Evolutionary conservation across 2,888 invertebrate genomes (phyloP).

Genomic region (Thera obeliscata): DNA sequence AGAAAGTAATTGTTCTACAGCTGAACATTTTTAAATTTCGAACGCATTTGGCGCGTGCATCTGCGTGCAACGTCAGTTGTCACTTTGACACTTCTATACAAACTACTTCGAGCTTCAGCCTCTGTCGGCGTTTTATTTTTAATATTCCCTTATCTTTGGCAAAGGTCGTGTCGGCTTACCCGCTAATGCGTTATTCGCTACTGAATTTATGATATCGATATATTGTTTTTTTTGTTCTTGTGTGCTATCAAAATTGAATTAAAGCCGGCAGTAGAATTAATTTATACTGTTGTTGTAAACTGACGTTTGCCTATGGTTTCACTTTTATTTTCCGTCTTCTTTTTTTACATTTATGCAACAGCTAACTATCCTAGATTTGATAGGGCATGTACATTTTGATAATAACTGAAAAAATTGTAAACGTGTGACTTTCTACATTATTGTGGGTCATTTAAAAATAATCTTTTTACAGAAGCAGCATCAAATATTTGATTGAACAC

Average conservation of each 20-base stretch:
- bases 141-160: conserved; percentile 33
- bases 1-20: conserved; percentile 14
- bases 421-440: no score
- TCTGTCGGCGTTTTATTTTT: conserved; percentile 45
- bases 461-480: no score
- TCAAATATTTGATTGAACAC: no score
- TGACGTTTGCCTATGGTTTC: background rate
- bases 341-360: no score
- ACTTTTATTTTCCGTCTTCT: background rate
- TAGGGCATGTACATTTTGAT: no score
- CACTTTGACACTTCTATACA: conserved; percentile 77
- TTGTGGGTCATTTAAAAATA: no score
- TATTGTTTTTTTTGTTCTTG: conserved; percentile 21
- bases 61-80: conserved; percentile 67
- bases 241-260: conserved; percentile 26
- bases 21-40: conserved; percentile 58
- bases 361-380: no score
- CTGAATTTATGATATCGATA: conserved; percentile 43
- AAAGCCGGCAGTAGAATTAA: conserved; percentile 24
- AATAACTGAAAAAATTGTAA: no score
- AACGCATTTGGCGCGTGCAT: conserved; percentile 59
- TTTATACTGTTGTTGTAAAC: conserved; percentile 19
- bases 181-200: conserved; percentile 39
- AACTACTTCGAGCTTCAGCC: conserved; percentile 57
- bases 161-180: conserved; percentile 37